Conservation (phyloP, 1,140 invertebrate species). For the Drosophila sulfurigaster region DNA sequence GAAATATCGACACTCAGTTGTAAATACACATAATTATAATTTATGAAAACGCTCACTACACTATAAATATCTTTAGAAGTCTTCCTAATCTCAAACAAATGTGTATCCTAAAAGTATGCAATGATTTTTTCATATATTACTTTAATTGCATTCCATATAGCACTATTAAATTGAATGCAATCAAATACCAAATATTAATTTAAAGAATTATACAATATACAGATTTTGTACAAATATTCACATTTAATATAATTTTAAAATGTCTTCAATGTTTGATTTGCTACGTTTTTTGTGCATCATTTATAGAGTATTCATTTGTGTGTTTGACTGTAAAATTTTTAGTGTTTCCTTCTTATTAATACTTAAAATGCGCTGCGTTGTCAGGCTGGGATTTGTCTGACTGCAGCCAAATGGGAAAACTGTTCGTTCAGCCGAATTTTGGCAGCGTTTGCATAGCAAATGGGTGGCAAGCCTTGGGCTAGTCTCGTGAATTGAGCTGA, state of each 20-base stretch:
- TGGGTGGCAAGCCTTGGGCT: conserved; percentile 28
- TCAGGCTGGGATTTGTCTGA: conserved; percentile 75
- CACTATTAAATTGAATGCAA: no score
- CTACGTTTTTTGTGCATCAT: background rate
- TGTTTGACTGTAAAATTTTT: background rate
- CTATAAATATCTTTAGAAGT: no score
- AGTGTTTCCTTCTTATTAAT: conserved; percentile 66
- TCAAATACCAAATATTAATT: no score
- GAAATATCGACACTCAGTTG: no score
- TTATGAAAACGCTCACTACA: no score
- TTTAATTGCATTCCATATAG: no score
- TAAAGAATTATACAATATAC: no score
- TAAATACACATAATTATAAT: no score
- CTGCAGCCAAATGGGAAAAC: conserved; percentile 74
- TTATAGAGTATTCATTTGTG: conserved; percentile 37
- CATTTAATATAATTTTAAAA: no score
- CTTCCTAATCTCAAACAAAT: no score
- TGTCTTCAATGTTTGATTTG: no score
- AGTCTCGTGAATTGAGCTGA: background rate
- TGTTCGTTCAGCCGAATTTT: conserved; percentile 62
- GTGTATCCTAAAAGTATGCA: background rate
- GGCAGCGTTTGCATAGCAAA: conserved; percentile 69
- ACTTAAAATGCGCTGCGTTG: conserved; percentile 76
- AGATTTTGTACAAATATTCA: no score
- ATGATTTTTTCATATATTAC: background rate